Evolutionary conservation across 2,797 vertebrate species (phyloP).

Genomic region (Protonibea diacanthus): DNA sequence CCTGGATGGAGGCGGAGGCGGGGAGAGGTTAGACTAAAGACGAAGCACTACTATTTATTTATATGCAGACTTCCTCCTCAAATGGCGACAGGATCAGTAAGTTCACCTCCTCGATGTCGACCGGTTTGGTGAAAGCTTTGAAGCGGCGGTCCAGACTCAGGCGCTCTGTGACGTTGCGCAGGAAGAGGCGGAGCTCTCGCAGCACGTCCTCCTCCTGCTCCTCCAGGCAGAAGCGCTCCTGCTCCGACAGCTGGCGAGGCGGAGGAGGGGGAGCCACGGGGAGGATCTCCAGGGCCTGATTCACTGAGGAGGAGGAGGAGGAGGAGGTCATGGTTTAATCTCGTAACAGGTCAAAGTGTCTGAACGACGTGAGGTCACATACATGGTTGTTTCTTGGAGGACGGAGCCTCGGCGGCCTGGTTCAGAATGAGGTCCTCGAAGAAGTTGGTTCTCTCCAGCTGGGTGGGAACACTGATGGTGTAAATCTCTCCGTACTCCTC

Average conservation of each 20-base stretch:
- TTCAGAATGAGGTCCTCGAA: constrained; percentile 91
- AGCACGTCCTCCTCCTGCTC: constrained; percentile 91
- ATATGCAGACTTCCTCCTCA: background rate
- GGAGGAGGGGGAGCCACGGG: constrained; percentile 87
- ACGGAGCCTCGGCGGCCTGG: constrained; percentile 88
- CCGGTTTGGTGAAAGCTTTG: constrained; percentile 90
- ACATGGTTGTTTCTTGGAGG: constrained; percentile 79
- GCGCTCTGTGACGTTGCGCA: constrained; percentile 90
- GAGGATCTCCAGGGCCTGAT: constrained; percentile 85
- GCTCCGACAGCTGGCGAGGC: constrained; percentile 82
- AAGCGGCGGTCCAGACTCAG: constrained; percentile 91
- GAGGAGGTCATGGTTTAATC: background rate
- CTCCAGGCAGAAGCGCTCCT: constrained; percentile 86
- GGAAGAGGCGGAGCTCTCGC: constrained; percentile 91
- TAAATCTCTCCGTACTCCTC: constrained; percentile 89
- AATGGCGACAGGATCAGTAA: background rate
- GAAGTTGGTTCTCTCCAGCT: constrained; percentile 85
- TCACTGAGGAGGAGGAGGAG: constrained; percentile 51
- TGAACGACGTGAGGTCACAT: constrained; percentile 7
- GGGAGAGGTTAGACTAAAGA: background rate
- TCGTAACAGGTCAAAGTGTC: background rate
- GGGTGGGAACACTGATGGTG: constrained; percentile 80
- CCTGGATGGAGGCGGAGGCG: constrained; percentile 73
- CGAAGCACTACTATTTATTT: too few relatives aligned
- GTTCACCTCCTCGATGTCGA: constrained; percentile 89